Evolutionary conservation across 2,797 vertebrate genomes (phyloP), one percentile per base, ranked within the genome.

Genomic region (Sandelia bainsii): DNA sequence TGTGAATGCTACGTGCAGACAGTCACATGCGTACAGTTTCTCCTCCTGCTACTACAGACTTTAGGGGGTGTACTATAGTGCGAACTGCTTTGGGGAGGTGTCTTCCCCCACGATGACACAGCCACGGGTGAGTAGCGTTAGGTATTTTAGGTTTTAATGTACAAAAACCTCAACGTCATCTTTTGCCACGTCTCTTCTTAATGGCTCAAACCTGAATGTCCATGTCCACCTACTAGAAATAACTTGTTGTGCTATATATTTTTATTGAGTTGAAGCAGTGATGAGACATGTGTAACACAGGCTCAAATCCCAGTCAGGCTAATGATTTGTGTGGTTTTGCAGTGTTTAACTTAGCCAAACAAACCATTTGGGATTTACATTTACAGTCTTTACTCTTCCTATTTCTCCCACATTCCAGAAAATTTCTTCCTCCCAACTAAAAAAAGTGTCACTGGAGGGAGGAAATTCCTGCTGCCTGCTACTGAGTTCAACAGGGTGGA

Each of bases 1-100:
- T 50, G 72, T 65, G 56, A 60, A 81, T 58, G 90, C 88, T 95
- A 95, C 95, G 95, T 95, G 95, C 94, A 76, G 92, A 85, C 44
- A 23, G 84, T 91, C 93, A 93, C 93, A 94, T 91, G 86, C 87
- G 44, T 56, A 8, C 72, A 75, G 71, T 22, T 12, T 20, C 46
- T 48, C 14, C 61, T 57, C 51, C 50, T 27, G n/a, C 65, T 23
- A n/a, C 62, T 10, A 9, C 44, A 48, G 37, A 59, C 27, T 67
- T 46, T n/a, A 59, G 80, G 73, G 78, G 82, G 58, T 74, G 84
- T 81, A 69, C 78, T 65, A 76, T 11, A 25, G 25, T 20, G 69
- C 67, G 62, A 62, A 56, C 32, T 56, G 20, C 34, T 4, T 0
- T 69, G 52, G 85, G 87, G 87, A 85, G 89, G 89, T 53, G 80